Evolutionary conservation across 2,888 invertebrate species (phyloP), one percentile per base, ranked within the genome.

Genomic region (Seira sanloemensis): DNA sequence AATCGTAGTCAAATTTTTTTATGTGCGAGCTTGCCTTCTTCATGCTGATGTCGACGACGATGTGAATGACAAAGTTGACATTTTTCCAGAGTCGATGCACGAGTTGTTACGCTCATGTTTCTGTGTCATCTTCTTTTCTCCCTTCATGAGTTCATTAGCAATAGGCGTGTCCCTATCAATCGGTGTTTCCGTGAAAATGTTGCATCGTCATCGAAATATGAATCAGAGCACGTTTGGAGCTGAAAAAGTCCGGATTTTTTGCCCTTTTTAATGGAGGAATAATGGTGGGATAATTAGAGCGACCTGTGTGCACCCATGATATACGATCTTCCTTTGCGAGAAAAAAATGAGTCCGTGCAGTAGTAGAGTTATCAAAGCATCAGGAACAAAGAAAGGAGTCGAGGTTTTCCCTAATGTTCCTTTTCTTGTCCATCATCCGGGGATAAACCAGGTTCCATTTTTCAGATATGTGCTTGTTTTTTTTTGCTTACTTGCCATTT

Each of bases 231-330:
- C 58, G 9, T 37, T 37, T 37, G 37, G 37, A 37, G 12, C 12
- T 37, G 12, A 12, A 37, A 58, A 58, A 58, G n/a, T 58, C 77
- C 21, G n/a, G 54, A 19, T 46, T 65, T 74, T 50, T 19, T 25
- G 16, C 27, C 65, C 46, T 62, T 71, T 78, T 69, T 71, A 81
- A 81, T 81, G 71, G 74, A 27, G 74, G 71, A 76, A 81, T 82
- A 82, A 82, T 82, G 82, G 82, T 66, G 82, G 72, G 76, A 76
- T 82, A 82, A 82, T 82, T 82, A 82, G 82, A 82, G 76, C 76
- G 74, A 82, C 82, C 82, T 82, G 76, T 82, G 76, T 19, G n/a
- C 67, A 2, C 37, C 69, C 46, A 23, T 54, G 73, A 73, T 73
- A 73, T 73, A 73, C 24, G 73, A 73, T 75, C 75, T 23, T 26